Conservation (phyloP, 2,888 invertebrate genomes). For the Pandemis corylana region DNA sequence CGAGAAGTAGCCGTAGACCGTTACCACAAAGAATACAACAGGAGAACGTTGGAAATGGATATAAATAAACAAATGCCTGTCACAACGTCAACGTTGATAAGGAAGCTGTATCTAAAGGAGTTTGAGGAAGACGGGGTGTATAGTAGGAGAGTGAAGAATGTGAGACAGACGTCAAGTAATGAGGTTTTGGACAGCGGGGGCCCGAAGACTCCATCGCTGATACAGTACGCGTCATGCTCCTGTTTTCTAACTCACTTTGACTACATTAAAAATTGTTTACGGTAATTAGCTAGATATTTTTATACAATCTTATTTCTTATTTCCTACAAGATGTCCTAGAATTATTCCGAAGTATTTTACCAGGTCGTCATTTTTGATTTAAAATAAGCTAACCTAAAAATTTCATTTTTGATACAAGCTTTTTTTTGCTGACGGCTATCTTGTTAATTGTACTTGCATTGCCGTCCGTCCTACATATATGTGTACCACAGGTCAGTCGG, state of each 20-base stretch:
- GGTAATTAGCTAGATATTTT: conserved; percentile 4
- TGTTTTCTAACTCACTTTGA: conserved; percentile 42
- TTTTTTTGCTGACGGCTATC: no score
- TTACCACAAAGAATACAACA: conserved; percentile 44
- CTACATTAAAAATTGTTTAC: conserved; percentile 33
- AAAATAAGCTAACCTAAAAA: no score
- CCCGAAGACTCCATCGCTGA: conserved; percentile 51
- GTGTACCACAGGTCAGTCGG: no score
- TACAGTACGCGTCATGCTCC: conserved; percentile 48
- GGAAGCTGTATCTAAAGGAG: conserved; percentile 38
- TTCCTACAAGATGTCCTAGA: no score
- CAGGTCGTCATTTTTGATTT: no score
- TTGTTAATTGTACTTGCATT: no score
- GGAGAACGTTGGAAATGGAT: conserved; percentile 17
- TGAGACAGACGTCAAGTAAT: conserved; percentile 42
- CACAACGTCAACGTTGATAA: conserved; percentile 33
- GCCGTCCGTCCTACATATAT: no score
- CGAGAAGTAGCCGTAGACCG: conserved; percentile 68
- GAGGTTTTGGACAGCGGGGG: conserved; percentile 50
- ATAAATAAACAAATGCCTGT: conserved; percentile 39
- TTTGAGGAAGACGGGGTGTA: conserved; percentile 13
- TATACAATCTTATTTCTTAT: no score
- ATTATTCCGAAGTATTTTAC: no score
- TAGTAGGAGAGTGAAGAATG: conserved; percentile 55
- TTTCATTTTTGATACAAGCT: no score